Percentiles rank a stretch among this genome's conserved stretches.
These are phyloP conservation scores for Catharus minimus DNA, from an alignment of 2,113 vertebrate species.

Conservation along the genomic window DNA sequence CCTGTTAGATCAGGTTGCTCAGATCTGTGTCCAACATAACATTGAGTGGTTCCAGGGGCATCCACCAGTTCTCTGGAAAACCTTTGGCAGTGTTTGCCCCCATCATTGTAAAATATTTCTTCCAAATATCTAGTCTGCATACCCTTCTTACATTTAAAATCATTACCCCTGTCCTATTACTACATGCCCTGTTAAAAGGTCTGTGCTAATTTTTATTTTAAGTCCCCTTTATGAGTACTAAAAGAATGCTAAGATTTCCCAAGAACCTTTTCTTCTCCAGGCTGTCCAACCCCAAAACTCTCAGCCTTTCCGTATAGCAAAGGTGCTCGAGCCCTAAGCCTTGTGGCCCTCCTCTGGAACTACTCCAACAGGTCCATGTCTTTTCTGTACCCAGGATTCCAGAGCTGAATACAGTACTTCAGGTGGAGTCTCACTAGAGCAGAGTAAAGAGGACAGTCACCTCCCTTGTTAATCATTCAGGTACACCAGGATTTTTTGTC, in stretches of 20 bases:
- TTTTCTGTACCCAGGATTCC: neutral
- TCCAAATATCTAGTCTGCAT: neutral
- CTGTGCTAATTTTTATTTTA: neutral
- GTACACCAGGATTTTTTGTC: neutral
- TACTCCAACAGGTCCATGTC: neutral
- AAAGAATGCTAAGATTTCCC: neutral
- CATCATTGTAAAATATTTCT: neutral
- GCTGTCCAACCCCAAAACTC: neutral
- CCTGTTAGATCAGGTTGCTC: neutral
- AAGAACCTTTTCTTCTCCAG: neutral
- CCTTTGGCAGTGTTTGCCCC: neutral
- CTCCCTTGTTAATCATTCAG: neutral
- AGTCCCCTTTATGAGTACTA: neutral
- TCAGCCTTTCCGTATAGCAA: neutral
- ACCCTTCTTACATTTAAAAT: neutral
- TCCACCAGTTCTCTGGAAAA: neutral
- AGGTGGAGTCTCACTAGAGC: neutral
- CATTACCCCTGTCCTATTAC: fast-evolving
- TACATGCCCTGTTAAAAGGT: neutral
- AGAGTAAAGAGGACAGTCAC: neutral
- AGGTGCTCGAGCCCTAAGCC: neutral
- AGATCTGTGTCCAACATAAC: fast-evolving
- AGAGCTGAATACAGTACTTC: neutral
- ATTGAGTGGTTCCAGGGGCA: neutral
- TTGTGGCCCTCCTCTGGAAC: neutral